These are phyloP conservation scores for Pristionchus mayeri DNA, from an alignment of 2,888 invertebrate species.

Conservation along the genomic window DNA sequence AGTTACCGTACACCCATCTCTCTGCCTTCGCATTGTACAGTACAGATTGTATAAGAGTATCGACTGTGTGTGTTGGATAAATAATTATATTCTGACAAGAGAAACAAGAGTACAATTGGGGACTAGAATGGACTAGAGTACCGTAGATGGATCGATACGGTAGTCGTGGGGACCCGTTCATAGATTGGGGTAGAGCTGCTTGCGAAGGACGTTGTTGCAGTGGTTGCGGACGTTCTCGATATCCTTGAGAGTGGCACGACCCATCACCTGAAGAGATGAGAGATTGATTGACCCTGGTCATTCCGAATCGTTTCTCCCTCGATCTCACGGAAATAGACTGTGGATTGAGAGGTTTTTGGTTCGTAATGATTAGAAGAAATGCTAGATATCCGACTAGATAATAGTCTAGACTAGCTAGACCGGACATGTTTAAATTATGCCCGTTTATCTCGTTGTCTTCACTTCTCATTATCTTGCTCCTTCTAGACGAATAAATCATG, in stretches of 20 bases:
- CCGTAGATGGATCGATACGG: not conserved
- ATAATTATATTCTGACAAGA: not conserved
- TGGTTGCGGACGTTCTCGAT: slow-evolving; percentile 48
- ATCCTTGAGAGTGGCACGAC: slow-evolving; percentile 40
- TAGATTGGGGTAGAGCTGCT: slow-evolving; percentile 24
- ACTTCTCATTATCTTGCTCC: too few relatives aligned
- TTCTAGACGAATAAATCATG: too few relatives aligned
- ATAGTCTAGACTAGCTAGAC: too few relatives aligned
- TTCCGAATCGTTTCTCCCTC: not conserved
- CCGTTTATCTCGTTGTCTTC: too few relatives aligned
- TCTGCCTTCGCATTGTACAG: not conserved
- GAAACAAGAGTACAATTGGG: not conserved
- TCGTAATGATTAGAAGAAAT: too few relatives aligned
- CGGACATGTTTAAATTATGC: too few relatives aligned
- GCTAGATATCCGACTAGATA: too few relatives aligned
- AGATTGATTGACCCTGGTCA: not conserved
- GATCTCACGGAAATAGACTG: too few relatives aligned
- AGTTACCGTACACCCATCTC: not conserved
- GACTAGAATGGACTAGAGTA: not conserved
- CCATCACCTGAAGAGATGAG: slow-evolving; percentile 25
- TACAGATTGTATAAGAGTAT: slow-evolving; percentile 39
- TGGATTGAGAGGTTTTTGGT: too few relatives aligned
- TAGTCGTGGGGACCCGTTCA: not conserved
- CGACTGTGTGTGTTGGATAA: slow-evolving; percentile 30
- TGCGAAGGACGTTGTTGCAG: slow-evolving; percentile 10